Evolutionary conservation across 2,888 invertebrate species (phyloP), one percentile per base, ranked within the genome.

Genomic region (Hybos culiciformis): DNA sequence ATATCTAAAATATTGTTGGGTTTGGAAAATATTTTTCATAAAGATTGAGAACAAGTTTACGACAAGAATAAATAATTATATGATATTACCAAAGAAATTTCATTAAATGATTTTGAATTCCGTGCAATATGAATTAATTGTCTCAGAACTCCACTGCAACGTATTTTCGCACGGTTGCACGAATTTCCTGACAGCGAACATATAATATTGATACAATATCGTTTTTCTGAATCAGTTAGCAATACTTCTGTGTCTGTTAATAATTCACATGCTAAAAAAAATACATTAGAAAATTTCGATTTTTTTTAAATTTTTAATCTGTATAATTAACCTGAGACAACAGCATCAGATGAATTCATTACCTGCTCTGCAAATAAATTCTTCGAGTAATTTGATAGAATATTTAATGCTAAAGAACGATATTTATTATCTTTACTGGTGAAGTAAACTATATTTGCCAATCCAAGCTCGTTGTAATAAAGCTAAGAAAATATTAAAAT

Each of bases 111-210:
- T 12, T 56, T 50, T 0, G 66, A 59, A 33, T 55, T 56, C 12
- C 58, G 56, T 1, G 62, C 59, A 48, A 62, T 59, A 12, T 58
- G 55, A 18, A 67, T 55, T 4, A 67, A 49, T 45, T 58, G 60
- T 1, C 58, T 57, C 38, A 67, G 50, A 0, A 62, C 63, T 5
- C 66, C 66, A 23, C 61, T 62, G 1, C 62, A 55, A 3, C 66
- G 54, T 24, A 67, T 63, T 50, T 67, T 67, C 2, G 65, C 60
- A 3, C 67, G 59, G 47, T 64, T 66, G 41, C 66, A 65, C 2
- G 66, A 61, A 51, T 66, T 64, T 1, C 57, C 56, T 0, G 64
- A 61, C 14, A 66, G 44, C n/a, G 60, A 56, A 20, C 59, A 60
- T 39, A 67, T 60, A 3, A 66, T 59, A 38, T 58, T 61, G 9